Evolutionary conservation across 2,888 invertebrate genomes (phyloP).

Genomic region (Yponomeuta sedellus): DNA sequence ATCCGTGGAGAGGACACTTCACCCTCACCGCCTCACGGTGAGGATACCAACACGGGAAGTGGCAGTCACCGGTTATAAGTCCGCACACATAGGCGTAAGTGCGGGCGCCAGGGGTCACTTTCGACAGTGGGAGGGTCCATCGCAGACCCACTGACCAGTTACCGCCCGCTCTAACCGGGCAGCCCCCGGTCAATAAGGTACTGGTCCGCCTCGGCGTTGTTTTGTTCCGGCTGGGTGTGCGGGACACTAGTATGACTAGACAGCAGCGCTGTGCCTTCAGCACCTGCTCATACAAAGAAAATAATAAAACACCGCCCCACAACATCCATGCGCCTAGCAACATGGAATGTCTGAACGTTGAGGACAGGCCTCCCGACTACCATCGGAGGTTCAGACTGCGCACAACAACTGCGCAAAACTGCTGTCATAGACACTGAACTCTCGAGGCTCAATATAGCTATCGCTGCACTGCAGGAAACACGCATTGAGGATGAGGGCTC

Average conservation of each 20-base stretch:
- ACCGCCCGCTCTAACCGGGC: constrained; percentile 14
- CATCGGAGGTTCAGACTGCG: constrained; percentile 14
- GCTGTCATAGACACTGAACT: constrained; percentile 21
- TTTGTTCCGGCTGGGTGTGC: constrained; percentile 1
- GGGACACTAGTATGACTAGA: too few species aligned
- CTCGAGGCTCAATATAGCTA: constrained; percentile 16
- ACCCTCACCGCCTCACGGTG: too few species aligned
- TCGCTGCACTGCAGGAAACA: constrained; percentile 24
- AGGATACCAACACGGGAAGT: too few species aligned
- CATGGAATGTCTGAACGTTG: constrained; percentile 20
- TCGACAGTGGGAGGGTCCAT: constrained; percentile 23
- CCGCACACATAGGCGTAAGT: too few species aligned
- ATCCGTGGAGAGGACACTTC: too few species aligned
- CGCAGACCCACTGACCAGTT: constrained; percentile 8
- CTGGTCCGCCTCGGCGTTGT: constrained; percentile 7
- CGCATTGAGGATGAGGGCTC: constrained; percentile 21
- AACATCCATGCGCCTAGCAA: constrained; percentile 16
- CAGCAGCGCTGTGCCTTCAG: too few species aligned
- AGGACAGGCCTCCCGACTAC: constrained; percentile 20
- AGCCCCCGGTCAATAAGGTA: neutral
- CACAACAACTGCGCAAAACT: constrained; percentile 17
- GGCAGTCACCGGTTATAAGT: too few species aligned
- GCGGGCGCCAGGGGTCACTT: constrained; percentile 10
- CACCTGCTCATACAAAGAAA: too few species aligned
- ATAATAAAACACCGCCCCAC: neutral